Base-by-base conservation (phyloP, 2,888 invertebrate species). In the Acrobasis suavella region DNA sequence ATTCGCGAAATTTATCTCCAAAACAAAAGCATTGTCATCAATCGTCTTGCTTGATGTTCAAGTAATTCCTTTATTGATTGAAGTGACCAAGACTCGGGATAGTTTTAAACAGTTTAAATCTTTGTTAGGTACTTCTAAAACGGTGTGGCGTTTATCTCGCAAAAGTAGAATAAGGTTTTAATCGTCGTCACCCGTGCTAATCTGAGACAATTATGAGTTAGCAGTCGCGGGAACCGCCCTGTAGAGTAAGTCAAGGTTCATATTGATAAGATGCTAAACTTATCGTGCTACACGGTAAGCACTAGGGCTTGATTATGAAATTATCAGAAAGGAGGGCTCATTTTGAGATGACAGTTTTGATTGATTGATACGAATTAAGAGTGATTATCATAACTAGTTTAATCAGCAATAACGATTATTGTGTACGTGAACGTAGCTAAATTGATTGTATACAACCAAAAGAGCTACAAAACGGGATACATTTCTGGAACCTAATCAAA, bases 231-330 rank as follows among this genome's bases (percentile, higher is more conserved):
- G 81, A 83, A 85, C 77, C 80, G 76, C 80, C 81, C 75, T 56
- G 17, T 17, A 74, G 74, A 87, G 82, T 87, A 79, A 87, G 87
- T 83, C 87, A 89, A 89, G 89, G 88, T 72, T 73, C 55, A 62
- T 64, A 50, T 69, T 76, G 74, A 72, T 80, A 76, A 80, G 80
- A 85, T 83, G 83, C 72, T 75, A 78, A 83, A 72, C 73, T 70
- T 75, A 79, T 85, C 86, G 84, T 88, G 88, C 81, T 75, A 81
- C 86, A 87, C 82, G 85, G 73, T 52, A 69, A 49, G 15, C 17
- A 16, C 17, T 51, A n/a, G 39, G 10, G 3, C 9, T 8, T 55
- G 32, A 46, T 17, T 46, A n/a, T 42, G 32, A 54, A 54, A 42
- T 54, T 49, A 54, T 61, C 15, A 15, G 55, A 39, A 46, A 46